Base-by-base conservation (phyloP, 2,888 invertebrate genomes). In the Adineta ricciae region DNA sequence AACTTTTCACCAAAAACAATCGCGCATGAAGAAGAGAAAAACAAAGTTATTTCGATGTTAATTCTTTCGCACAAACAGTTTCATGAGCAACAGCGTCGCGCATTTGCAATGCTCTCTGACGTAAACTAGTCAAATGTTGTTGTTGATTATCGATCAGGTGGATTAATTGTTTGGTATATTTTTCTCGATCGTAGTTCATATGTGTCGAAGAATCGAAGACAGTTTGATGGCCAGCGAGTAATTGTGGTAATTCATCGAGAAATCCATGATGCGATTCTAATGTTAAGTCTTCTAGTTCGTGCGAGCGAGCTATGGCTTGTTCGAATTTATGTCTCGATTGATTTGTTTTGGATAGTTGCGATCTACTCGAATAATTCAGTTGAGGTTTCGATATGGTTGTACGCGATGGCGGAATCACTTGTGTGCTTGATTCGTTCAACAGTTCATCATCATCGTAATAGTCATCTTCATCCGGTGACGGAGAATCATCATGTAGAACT, bases 171-270 rank as follows among this genome's bases (percentile, higher is more conserved):
- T 50, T 73, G n/a, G 85, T 84, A 73, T 85, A 85, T 38, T 85
- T 73, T n/a, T 85, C 85, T 21, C 85, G 83, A 78, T 85, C 84
- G 82, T 85, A 85, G 49, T 83, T 83, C 46, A 85, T 83, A 41
- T 52, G 49, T 32, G 72, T 83, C 38, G 83, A 83, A 24, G 46
- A 85, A 27, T 85, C 85, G 41, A 50, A 72, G n/a, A 78, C 52
- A 52, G 38, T 41, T 73, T 85, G 83, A 78, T 85, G 85, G n/a
- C 78, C 52, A n/a, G 41, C 14, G 41, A 78, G 36, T 14, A 41
- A 41, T 78, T 78, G 78, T 78, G 78, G 78, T 41, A 78, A 78
- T 14, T 84, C 84, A 32, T 83, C 64, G n/a, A 85, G 52, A 16
- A 78, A 52, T 50, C 52, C 54, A 56, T 83, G 52, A 64, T 85